These are phyloP conservation scores for Cydia fagiglandana DNA, from an alignment of 1,140 invertebrate species.

Conservation along the genomic window DNA sequence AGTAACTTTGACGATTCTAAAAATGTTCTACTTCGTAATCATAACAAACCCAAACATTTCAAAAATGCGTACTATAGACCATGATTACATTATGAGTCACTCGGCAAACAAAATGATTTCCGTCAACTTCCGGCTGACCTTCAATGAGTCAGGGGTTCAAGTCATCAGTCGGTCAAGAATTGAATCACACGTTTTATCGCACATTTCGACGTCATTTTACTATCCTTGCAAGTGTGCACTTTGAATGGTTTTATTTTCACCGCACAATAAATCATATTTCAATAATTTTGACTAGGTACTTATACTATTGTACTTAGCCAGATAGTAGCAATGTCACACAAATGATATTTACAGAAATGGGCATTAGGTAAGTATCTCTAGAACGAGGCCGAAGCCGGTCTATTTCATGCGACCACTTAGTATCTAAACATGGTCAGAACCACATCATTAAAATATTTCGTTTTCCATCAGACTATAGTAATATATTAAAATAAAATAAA, in stretches of 20 bases:
- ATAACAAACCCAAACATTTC: background rate
- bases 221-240: background rate
- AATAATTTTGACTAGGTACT: background rate
- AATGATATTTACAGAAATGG: background rate
- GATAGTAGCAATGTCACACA: background rate
- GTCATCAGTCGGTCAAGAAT: slow-evolving; percentile 21
- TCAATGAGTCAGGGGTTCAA: slow-evolving; percentile 17
- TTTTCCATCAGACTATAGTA: too few species aligned
- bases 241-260: background rate
- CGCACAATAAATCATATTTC: background rate
- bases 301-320: background rate
- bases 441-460: background rate
- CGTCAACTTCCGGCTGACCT: slow-evolving; percentile 21
- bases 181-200: slow-evolving; percentile 15
- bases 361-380: background rate
- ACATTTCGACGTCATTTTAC: background rate
- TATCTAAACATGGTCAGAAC: background rate
- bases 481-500: too few species aligned
- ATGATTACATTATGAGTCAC: slow-evolving; percentile 15
- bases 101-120: background rate
- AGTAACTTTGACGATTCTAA: background rate
- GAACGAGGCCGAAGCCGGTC: background rate
- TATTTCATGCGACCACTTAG: background rate
- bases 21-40: background rate
- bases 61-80: background rate